A percentile compares a stretch with the other conserved stretches of the same genome.
phyloP scores from a whole-genome alignment of 1,140 invertebrate species.

The Pseudomyrmex pallidus region DNA sequence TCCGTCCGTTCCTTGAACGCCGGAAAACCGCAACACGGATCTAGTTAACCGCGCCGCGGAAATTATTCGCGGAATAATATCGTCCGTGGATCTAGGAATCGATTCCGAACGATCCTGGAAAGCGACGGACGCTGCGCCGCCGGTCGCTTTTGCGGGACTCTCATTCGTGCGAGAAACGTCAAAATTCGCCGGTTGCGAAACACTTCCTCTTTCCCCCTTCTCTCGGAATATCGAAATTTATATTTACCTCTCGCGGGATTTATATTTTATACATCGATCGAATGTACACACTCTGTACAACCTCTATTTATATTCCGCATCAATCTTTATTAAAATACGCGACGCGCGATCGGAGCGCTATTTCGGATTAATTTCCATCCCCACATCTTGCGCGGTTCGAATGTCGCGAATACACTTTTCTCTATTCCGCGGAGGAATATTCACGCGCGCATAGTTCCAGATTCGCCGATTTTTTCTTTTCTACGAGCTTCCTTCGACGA shows the following conservation, averaged over 20 bases:
- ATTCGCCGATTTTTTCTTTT: neutral
- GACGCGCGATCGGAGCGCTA: no score
- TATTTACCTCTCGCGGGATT: no score
- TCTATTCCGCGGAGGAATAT: neutral
- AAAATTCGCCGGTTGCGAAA: neutral
- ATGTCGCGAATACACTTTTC: no score
- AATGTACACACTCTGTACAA: no score
- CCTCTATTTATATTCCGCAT: no score
- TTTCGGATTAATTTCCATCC: no score
- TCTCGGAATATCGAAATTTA: no score
- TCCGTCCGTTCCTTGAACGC: conserved; percentile 68
- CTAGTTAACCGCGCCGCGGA: conserved; percentile 76
- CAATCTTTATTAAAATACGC: no score
- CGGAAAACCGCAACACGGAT: conserved; percentile 78
- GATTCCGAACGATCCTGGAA: conserved; percentile 32
- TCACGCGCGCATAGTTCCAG: neutral
- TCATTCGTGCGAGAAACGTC: neutral
- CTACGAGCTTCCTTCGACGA: neutral
- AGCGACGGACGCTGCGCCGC: neutral
- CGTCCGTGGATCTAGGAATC: conserved; percentile 51
- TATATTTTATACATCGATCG: no score
- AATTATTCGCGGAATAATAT: conserved; percentile 79
- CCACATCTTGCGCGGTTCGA: no score
- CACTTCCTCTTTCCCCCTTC: no score
- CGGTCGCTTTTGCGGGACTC: neutral